Evolutionary conservation across 1,140 invertebrate species (phyloP).

Genomic region (Papilio aristodemus): DNA sequence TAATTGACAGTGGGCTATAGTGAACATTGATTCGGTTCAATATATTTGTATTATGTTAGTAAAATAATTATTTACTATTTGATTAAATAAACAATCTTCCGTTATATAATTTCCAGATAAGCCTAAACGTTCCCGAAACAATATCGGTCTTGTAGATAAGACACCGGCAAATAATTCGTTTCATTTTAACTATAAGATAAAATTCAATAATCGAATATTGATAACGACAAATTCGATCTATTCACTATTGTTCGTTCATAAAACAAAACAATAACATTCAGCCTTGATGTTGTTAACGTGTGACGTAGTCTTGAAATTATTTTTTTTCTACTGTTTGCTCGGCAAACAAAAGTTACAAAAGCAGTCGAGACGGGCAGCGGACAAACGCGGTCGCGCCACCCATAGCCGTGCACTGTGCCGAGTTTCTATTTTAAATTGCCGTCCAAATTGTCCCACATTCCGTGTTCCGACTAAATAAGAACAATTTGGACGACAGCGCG

Average conservation of each 20-base stretch:
- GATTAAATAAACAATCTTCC: not conserved
- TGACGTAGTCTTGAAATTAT: slow-evolving; percentile 68
- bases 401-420: slow-evolving; percentile 29
- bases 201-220: slow-evolving; percentile 34
- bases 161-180: not conserved
- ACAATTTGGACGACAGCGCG: slow-evolving; percentile 35
- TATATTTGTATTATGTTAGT: not conserved
- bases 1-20: not conserved
- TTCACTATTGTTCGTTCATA: slow-evolving; percentile 44
- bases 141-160: not conserved
- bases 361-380: slow-evolving; percentile 53
- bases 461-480: slow-evolving; percentile 41
- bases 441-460: slow-evolving; percentile 38
- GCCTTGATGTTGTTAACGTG: slow-evolving; percentile 62
- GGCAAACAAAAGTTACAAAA: slow-evolving; percentile 60
- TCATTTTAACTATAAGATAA: slow-evolving; percentile 6
- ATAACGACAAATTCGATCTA: slow-evolving; percentile 35
- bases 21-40: not conserved
- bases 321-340: slow-evolving; percentile 72
- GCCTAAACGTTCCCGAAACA: not conserved
- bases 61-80: not conserved
- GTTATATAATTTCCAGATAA: not conserved
- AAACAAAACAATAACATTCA: slow-evolving; percentile 56
- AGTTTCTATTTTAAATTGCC: slow-evolving; percentile 50
- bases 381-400: slow-evolving; percentile 54